Evolutionary conservation across 1,140 invertebrate genomes (phyloP), one percentile per base, ranked within the genome.

Genomic region (Drosophila nigromelanica): DNA sequence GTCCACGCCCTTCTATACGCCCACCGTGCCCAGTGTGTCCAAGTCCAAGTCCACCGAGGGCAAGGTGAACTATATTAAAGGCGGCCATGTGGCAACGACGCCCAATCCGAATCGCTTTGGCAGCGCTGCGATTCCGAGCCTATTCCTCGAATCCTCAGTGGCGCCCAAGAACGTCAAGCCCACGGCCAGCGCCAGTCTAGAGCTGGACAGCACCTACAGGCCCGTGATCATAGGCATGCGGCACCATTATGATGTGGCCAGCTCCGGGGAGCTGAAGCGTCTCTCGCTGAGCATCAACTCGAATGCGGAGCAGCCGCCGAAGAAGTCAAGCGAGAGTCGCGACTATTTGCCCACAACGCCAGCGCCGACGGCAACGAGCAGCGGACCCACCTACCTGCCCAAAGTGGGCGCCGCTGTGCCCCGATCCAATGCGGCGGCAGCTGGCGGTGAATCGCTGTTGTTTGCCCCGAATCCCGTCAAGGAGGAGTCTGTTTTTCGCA

Each of bases 1-100:
- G 30, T 77, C 89, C 5, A 92, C 92, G 5, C 90, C 91, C 6
- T 92, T 80, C 72, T 91, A 92, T 50, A 92, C 92, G 2, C 92
- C 92, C 45, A 92, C 92, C 0, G 85, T 92, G 24, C 92, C 92
- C 40, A 89, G 89, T 10, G 58, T 92, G 5, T 37, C 55, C 4
- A 91, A 90, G 67, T 71, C 64, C 54, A 93, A 87, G 55, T 61
- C 51, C 24, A 90, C 83, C 3, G 87, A 91, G 14, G 78, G 83
- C 0, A 90, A 91, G 52, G 40, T 78, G 0, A 87, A 86, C 60
- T 91, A 91, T 24, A 78, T 89, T 18, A 89, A 89, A 47, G 80
- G 85, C 5, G 76, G 42, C 4, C 71, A 77, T 37, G 37, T 27
- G 33, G 77, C 80, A 2, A 76, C 81, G 2, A 82, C 83, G 40